phyloP scores from a whole-genome alignment of 2,888 invertebrate genomes.

The Meiosimyza decipiens region DNA sequence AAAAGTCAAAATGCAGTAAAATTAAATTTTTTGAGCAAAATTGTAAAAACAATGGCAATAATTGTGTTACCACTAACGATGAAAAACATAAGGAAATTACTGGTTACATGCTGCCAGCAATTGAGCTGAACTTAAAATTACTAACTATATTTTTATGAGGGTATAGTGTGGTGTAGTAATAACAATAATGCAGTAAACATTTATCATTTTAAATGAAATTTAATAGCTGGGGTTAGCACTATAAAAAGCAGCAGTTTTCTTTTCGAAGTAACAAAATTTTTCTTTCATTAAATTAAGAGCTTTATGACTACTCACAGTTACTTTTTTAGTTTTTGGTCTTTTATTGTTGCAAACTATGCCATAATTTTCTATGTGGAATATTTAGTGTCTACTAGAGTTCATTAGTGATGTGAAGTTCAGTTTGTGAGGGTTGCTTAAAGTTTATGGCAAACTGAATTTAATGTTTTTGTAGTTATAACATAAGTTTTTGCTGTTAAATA shows the following conservation, averaged over 20 bases:
- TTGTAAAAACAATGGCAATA: not conserved
- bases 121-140: not conserved
- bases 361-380: too few species aligned
- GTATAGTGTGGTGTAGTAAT: not conserved
- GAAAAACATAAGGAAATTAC: not conserved
- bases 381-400: too few species aligned
- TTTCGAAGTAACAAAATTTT: not conserved
- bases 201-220: slow-evolving; percentile 11
- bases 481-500: too few species aligned
- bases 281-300: too few species aligned
- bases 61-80: not conserved
- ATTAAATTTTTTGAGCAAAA: slow-evolving; percentile 3
- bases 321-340: too few species aligned
- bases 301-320: too few species aligned
- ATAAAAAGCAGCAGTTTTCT: not conserved
- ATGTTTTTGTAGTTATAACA: too few species aligned
- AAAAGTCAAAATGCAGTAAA: slow-evolving; percentile 30
- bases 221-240: not conserved
- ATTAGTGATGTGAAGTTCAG: too few species aligned
- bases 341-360: too few species aligned
- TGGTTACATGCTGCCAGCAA: not conserved
- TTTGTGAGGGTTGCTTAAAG: too few species aligned
- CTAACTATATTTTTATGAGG: not conserved
- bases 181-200: slow-evolving; percentile 24
- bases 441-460: too few species aligned